Base-by-base conservation (phyloP, 37 sponge, comb jelly and placozoan genomes). In the Oopsacas minuta region DNA sequence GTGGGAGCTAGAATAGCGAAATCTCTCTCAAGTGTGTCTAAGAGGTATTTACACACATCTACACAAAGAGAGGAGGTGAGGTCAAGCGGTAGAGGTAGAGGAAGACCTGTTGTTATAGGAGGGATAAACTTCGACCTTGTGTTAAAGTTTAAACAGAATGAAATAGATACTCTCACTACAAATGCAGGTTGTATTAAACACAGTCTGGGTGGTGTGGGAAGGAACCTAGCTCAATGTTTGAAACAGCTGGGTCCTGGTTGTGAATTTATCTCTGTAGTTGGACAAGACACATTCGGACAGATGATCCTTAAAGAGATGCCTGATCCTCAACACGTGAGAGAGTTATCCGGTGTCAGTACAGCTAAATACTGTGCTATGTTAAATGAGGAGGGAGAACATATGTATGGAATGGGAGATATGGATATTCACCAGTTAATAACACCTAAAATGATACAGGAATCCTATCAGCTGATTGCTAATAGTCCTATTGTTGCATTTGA, bases 1-100 rank as follows among this genome's bases (percentile, higher is more conserved):
- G 91, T 94, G 32, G 98, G 98, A 10, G 87, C 90, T 52, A 82
- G 83, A 39, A 92, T 97, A 23, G 92, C 98, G 83, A 30, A 81
- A 81, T 36, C 81, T 82, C 52, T 36, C 75, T 20, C 75, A 5
- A 25, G 5, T 3, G 28, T 10, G 5, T 17, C 83, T 15, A 39
- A 22, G 42, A 12, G 42, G 36, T 5, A 23, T 5, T 8, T 37
- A 5, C 42, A 82, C 38, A 82, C 83, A 12, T 17, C 3, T 34
- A 3, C 75, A 3, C 32, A 25, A 0, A 0, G 37, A 22, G 49
- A 30, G 8, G 85, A 35, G n/a, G n/a, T n/a, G n/a, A n/a, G n/a
- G n/a, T n/a, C n/a, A n/a, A n/a, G n/a, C n/a, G n/a, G n/a, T n/a
- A 8, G 10, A 10, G 5, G 7, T n/a, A 1, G 12, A 1, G 36